A percentile compares a stretch with the other conserved stretches of the same genome.
phyloP scores from a whole-genome alignment of 2,888 invertebrate genomes.

The Gisinianus flammeolus region DNA sequence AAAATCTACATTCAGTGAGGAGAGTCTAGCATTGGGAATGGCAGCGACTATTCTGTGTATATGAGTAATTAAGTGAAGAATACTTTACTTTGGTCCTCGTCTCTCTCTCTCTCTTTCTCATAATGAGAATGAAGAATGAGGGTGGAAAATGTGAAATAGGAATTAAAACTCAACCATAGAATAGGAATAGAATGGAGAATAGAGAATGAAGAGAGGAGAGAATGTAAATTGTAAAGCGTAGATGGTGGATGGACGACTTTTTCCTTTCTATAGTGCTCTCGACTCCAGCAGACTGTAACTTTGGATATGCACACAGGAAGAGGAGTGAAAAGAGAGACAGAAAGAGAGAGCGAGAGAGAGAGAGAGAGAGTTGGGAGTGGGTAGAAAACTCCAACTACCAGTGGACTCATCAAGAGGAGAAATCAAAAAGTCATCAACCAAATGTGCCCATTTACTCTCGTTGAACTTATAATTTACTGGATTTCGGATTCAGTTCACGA shows the following conservation, averaged over 20 bases:
- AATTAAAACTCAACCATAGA: not conserved
- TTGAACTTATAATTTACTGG: conserved; percentile 43
- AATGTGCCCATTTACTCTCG: conserved; percentile 28
- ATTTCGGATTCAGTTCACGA: conserved; percentile 42
- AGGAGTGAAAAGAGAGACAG: not conserved
- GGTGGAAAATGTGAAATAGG: not conserved
- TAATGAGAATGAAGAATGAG: not conserved
- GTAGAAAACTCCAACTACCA: no score
- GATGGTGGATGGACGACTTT: no score
- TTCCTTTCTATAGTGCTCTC: not conserved
- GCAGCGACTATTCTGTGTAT: not conserved
- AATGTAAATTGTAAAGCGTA: no score
- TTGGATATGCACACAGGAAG: not conserved
- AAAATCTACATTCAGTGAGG: not conserved
- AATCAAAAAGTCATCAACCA: conserved; percentile 45
- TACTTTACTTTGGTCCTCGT: no score
- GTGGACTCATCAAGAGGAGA: conserved; percentile 37
- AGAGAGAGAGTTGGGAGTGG: not conserved
- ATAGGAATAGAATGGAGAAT: not conserved
- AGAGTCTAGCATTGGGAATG: not conserved
- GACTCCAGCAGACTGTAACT: not conserved
- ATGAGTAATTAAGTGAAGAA: not conserved
- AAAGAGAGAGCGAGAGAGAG: conserved; percentile 5
- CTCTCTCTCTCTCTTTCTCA: no score
- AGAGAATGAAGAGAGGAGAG: no score